These are phyloP conservation scores for Desoria tigrina DNA, from an alignment of 2,888 invertebrate genomes.

Conservation along the genomic window DNA sequence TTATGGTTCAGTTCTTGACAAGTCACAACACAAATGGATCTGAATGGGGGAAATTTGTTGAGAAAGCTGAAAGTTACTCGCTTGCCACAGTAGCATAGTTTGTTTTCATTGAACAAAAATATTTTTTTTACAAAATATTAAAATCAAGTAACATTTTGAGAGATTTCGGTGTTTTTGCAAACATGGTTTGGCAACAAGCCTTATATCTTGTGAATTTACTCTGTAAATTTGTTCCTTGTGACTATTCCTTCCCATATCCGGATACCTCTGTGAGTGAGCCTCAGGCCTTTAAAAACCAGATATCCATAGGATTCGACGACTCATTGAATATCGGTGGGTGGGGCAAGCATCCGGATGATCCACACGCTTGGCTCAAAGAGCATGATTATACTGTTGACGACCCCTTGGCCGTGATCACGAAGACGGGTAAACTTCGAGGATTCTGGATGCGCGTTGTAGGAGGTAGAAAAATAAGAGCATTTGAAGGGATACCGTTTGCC, in stretches of 20 bases:
- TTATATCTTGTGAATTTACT: slow-evolving; percentile 42
- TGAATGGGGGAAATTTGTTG: no score
- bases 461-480: slow-evolving; percentile 41
- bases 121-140: no score
- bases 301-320: slow-evolving; percentile 13
- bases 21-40: no score
- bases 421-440: slow-evolving; percentile 32
- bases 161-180: no score
- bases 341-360: background rate
- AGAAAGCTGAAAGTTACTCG: no score
- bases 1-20: no score
- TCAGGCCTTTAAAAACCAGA: background rate
- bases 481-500: slow-evolving; percentile 45
- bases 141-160: no score
- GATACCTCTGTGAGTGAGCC: slow-evolving; percentile 28
- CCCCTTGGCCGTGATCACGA: slow-evolving; percentile 26
- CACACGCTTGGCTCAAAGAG: background rate
- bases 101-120: no score
- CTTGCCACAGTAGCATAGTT: no score
- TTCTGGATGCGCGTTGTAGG: slow-evolving; percentile 39
- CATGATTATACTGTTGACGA: slow-evolving; percentile 17
- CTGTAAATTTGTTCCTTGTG: slow-evolving; percentile 46
- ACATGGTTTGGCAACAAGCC: slow-evolving; percentile 43
- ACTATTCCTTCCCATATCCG: slow-evolving; percentile 32
- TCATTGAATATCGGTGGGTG: slow-evolving; percentile 9